Evolutionary conservation across 1,140 invertebrate genomes (phyloP).

Genomic region (Ylistrum balloti): DNA sequence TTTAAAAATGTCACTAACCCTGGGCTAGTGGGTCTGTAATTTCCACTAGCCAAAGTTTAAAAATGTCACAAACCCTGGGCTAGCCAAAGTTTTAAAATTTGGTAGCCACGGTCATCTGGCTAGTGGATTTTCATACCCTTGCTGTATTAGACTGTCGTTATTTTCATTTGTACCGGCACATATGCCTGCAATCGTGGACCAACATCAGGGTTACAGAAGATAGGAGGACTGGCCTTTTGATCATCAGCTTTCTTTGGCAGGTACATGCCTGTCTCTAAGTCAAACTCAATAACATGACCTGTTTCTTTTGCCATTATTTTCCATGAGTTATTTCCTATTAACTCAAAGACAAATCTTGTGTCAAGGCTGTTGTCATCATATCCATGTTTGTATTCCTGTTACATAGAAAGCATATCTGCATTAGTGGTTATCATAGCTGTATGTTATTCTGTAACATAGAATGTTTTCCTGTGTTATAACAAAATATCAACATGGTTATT

Average conservation of each 20-base stretch:
- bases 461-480: no score
- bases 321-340: not conserved
- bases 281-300: not conserved
- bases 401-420: not conserved
- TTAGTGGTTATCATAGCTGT: no score
- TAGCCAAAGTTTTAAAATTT: no score
- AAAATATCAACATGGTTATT: no score
- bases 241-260: not conserved
- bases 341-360: not conserved
- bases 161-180: conserved; percentile 20
- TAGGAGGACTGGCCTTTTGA: not conserved
- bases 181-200: not conserved
- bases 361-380: not conserved
- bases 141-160: conserved; percentile 35
- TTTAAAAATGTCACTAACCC: no score
- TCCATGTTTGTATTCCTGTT: not conserved
- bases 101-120: no score
- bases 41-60: no score
- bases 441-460: no score
- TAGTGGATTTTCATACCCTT: no score
- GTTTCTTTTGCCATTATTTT: not conserved
- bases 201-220: conserved; percentile 12
- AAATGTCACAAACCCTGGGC: no score
- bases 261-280: not conserved
- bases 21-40: no score